These are phyloP conservation scores for Chaunax sp. DNA, from an alignment of 2,797 vertebrate species.

Conservation along the genomic window DNA sequence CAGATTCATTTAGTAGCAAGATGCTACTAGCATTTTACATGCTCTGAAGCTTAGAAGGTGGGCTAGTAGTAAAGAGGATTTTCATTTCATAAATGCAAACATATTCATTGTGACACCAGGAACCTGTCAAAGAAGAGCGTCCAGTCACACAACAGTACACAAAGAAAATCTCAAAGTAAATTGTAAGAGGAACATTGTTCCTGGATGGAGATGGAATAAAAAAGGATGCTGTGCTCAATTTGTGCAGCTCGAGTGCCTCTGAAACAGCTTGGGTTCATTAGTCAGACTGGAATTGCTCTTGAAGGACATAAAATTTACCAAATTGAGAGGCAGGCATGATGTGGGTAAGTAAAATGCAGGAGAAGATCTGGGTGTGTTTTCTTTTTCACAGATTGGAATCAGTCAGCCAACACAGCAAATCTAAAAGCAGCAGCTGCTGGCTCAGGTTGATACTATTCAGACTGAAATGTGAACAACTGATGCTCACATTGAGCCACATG, in stretches of 20 bases:
- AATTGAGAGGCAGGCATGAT: conserved; percentile 34
- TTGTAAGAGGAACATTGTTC: conserved; percentile 36
- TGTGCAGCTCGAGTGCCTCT: conserved; percentile 51
- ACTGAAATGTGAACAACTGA: conserved; percentile 56
- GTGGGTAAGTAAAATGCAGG: conserved; percentile 42
- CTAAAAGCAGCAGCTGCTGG: conserved; percentile 58
- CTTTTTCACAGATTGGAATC: conserved; percentile 44
- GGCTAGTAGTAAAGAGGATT: conserved; percentile 5
- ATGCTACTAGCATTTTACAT: conserved; percentile 1
- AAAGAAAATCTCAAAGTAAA: conserved; percentile 33
- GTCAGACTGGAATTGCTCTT: conserved; percentile 63
- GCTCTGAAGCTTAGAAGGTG: not conserved
- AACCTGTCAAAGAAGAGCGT: conserved; percentile 23
- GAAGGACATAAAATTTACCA: conserved; percentile 59
- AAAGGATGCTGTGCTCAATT: conserved; percentile 57
- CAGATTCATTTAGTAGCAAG: conserved; percentile 29
- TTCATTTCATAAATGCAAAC: conserved; percentile 28
- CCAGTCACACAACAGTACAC: conserved; percentile 37
- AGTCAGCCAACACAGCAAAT: conserved; percentile 58
- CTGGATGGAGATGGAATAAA: conserved; percentile 37
- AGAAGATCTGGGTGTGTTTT: conserved; percentile 36
- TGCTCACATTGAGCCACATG: conserved; percentile 42
- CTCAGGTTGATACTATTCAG: conserved; percentile 57
- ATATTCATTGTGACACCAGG: conserved; percentile 24
- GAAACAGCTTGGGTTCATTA: conserved; percentile 72